A percentile compares a stretch with the other conserved stretches of the same genome.
These are phyloP conservation scores for Temnothorax ravouxi DNA, from an alignment of 2,888 invertebrate genomes.

Conservation along the genomic window DNA sequence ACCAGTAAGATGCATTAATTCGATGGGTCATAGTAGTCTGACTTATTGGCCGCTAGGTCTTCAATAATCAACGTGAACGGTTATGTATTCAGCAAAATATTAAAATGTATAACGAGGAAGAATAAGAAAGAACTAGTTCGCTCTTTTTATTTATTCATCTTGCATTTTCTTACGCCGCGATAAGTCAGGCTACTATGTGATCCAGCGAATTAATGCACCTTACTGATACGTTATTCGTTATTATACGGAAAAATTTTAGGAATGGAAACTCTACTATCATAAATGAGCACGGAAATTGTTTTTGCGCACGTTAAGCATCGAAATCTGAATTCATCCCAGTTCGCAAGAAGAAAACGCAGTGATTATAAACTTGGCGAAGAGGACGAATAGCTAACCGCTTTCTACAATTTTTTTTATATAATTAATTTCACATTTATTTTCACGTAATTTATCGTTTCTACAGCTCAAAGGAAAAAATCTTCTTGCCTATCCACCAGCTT, in stretches of 20 bases:
- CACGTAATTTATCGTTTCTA: constrained; percentile 7
- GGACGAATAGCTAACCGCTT: neutral
- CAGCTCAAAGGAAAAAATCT: neutral
- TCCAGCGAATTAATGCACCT: no score
- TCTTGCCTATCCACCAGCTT: neutral
- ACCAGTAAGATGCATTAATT: no score
- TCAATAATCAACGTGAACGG: no score
- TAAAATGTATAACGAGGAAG: no score
- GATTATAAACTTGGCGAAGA: neutral
- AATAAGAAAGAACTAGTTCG: no score
- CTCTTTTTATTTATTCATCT: no score
- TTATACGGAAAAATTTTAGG: neutral
- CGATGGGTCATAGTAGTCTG: no score
- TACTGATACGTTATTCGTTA: no score
- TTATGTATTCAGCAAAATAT: no score
- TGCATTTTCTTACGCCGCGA: no score
- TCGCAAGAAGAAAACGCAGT: neutral
- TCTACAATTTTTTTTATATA: neutral
- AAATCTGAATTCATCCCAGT: neutral
- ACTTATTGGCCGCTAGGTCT: no score
- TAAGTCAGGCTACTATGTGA: no score
- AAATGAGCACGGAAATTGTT: neutral
- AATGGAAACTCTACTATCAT: neutral
- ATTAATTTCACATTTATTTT: neutral
- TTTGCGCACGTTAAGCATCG: neutral